Base-by-base conservation (phyloP, 2,888 invertebrate species). In the Isoperla grammatica region DNA sequence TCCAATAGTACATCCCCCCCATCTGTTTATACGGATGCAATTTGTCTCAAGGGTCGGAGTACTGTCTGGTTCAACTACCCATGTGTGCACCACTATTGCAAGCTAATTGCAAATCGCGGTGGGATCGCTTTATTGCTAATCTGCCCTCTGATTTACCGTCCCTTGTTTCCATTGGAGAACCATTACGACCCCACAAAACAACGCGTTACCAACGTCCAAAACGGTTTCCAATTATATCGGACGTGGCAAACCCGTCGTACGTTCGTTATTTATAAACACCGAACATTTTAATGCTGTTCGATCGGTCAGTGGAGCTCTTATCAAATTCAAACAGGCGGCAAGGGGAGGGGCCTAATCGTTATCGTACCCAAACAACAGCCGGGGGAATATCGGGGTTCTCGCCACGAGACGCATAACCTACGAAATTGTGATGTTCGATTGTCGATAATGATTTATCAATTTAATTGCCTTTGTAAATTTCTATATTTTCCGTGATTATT, bases 71-170 rank as follows among this genome's bases (percentile, higher is more conserved):
- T 49, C 17, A 49, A 49, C 29, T 49, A 49, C 37, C 19, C 15
- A 45, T 45, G 45, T 15, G 15, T 4, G 15, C 5, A 6, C 2
- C 4, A 13, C 17, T 11, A 29, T 29, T 29, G 29, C 29, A 6
- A 29, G 29, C 5, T 29, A 29, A 29, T 29, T 4, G 29, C 29
- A 8, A n/a, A n/a, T 29, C 29, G 39, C 53, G 19, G 19, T 37
- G 53, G 39, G 12, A 53, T 53, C 53, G 53, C 37, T 53, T 53
- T 53, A 53, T 53, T 53, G 53, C 39, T 19, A 29, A 49, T 35
- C 29, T 29, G 29, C 13, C n/a, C 11, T 17, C 39, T 53, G 53
- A 53, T 53, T 53, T 39, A 53, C 37, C 37, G 53, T 53, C 15
- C 15, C 22, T 11, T 15, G 23, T 49, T 22, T 15, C 53, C 39